A percentile compares a stretch with the other conserved stretches of the same genome.
Conservation (phyloP, 2,797 vertebrate species). For the Ctenosaura bakeri region DNA sequence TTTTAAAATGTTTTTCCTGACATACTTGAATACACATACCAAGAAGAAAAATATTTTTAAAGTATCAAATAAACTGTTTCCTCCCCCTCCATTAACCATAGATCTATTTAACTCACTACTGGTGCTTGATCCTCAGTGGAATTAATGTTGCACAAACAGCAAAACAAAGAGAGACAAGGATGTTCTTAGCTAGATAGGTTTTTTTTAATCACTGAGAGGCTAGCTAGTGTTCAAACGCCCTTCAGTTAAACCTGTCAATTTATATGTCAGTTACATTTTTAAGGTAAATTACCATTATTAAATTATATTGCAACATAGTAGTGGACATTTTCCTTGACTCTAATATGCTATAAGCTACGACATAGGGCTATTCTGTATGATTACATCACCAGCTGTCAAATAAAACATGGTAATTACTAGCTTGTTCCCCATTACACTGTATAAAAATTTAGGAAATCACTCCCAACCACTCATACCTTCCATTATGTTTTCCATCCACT, state of each 20-base stretch:
- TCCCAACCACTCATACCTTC: slow-evolving; percentile 11
- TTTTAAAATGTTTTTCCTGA: slow-evolving; percentile 6
- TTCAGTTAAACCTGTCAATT: neutral
- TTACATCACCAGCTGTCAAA: neutral
- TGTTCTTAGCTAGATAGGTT: neutral
- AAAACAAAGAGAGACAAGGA: neutral
- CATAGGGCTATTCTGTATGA: neutral
- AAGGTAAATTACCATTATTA: fast-evolving
- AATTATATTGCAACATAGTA: neutral
- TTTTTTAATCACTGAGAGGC: neutral
- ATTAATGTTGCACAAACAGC: neutral
- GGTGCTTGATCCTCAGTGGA: neutral
- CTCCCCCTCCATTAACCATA: neutral
- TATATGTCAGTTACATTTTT: neutral
- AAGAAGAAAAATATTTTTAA: neutral
- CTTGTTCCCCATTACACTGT: slow-evolving; percentile 25
- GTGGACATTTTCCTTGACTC: neutral
- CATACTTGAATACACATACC: neutral
- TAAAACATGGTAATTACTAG: neutral
- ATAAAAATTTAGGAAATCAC: neutral
- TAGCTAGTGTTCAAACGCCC: neutral
- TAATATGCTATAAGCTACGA: slow-evolving; percentile 1
- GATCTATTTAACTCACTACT: neutral
- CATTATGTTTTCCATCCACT: slow-evolving; percentile 30
- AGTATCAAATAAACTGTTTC: neutral